Evolutionary conservation across 2,888 invertebrate species (phyloP).

Genomic region (Capitulum mitella): DNA sequence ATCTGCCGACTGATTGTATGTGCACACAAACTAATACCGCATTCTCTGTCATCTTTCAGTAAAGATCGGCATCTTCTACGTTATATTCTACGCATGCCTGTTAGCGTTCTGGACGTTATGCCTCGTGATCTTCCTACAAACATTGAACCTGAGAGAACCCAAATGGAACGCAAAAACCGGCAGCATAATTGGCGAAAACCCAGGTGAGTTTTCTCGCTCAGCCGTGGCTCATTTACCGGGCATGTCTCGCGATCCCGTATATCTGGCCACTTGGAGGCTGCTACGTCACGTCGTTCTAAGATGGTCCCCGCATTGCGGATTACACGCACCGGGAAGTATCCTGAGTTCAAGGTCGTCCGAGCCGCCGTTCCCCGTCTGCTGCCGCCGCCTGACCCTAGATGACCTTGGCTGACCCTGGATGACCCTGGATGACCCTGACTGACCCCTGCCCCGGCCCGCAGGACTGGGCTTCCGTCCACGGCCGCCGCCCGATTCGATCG

Average conservation of each 20-base stretch:
- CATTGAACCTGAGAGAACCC: slow-evolving; percentile 43
- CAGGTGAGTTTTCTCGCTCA: no score
- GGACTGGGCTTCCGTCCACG: slow-evolving; percentile 95
- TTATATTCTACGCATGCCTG: slow-evolving; percentile 49
- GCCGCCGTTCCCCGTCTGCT: no score
- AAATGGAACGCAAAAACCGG: slow-evolving; percentile 43
- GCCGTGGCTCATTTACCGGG: no score
- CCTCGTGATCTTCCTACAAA: slow-evolving; percentile 47
- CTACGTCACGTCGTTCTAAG: no score
- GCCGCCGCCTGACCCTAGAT: no score
- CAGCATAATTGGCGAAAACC: slow-evolving; percentile 47
- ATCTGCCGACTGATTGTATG: no score
- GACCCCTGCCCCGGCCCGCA: slow-evolving; percentile 43
- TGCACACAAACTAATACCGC: background rate
- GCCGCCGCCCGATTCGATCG: slow-evolving; percentile 85
- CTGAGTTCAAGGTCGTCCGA: no score
- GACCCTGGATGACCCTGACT: background rate
- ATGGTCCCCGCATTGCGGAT: no score
- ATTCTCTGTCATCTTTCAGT: slow-evolving; percentile 38
- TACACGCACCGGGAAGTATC: no score
- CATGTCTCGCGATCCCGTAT: no score
- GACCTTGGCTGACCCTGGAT: no score
- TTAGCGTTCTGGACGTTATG: slow-evolving; percentile 49
- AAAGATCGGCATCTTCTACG: slow-evolving; percentile 49
- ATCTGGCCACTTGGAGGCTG: no score